Percentiles rank a stretch among this genome's conserved stretches.
These are phyloP conservation scores for Drosophila repleta DNA, from an alignment of 1,140 invertebrate genomes.

Conservation along the genomic window DNA sequence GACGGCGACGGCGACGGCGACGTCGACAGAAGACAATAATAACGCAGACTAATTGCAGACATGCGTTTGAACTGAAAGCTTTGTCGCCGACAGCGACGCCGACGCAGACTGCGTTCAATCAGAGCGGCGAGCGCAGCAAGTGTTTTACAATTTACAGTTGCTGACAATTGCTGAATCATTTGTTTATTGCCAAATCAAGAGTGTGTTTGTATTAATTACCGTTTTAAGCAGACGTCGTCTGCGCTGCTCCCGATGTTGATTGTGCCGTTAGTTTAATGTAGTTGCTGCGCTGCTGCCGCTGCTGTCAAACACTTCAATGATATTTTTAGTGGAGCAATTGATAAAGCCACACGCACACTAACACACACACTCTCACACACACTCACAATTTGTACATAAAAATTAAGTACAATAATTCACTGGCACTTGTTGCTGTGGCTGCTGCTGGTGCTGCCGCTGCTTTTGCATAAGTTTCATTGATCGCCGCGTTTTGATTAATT, in stretches of 20 bases:
- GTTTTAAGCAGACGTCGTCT: conserved; percentile 66
- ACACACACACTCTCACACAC: conserved; percentile 12
- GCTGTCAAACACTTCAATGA: conserved; percentile 78
- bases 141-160: conserved; percentile 76
- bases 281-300: conserved; percentile 16
- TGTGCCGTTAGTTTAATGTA: conserved; percentile 35
- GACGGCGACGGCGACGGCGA: conserved; percentile 8
- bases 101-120: conserved; percentile 27
- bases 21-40: conserved; percentile 44
- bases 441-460: conserved; percentile 43
- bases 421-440: conserved; percentile 68
- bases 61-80: conserved; percentile 60
- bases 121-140: conserved; percentile 41
- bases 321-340: conserved; percentile 78
- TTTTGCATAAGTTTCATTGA: conserved; percentile 70
- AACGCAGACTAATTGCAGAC: conserved; percentile 75
- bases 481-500: conserved; percentile 80
- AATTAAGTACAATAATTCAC: conserved; percentile 82
- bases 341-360: conserved; percentile 62
- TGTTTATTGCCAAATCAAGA: conserved; percentile 76
- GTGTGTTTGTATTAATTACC: conserved; percentile 79
- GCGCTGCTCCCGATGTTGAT: background rate
- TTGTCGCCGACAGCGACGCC: conserved; percentile 38
- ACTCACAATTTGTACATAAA: conserved; percentile 69
- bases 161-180: conserved; percentile 73